Conservation (phyloP, 2,113 vertebrate species). For the Forbesichthys papilliferus region DNA sequence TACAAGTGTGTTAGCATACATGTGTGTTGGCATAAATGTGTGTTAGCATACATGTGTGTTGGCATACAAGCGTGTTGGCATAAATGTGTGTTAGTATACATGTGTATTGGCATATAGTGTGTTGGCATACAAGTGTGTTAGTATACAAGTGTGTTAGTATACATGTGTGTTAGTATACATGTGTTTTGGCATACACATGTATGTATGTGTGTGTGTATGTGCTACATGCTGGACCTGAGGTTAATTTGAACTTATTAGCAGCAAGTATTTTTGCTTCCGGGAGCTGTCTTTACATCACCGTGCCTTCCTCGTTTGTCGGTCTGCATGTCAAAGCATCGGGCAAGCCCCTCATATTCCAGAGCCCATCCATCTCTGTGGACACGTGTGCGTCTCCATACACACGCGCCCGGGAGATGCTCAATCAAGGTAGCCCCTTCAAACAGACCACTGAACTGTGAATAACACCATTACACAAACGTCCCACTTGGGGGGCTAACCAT, state of each 20-base stretch:
- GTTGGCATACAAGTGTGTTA: not conserved
- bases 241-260: constrained; percentile 73
- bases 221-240: constrained; percentile 61
- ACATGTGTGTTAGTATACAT: no score
- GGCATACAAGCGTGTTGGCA: not conserved
- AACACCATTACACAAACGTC: constrained; percentile 72
- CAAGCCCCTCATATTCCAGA: constrained; percentile 62
- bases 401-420: constrained; percentile 56
- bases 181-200: no score
- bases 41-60: not conserved
- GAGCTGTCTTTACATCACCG: constrained; percentile 44
- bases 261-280: constrained; percentile 55
- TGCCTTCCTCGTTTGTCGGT: constrained; percentile 50
- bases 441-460: constrained; percentile 79
- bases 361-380: constrained; percentile 64
- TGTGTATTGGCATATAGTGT: not conserved
- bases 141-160: not conserved
- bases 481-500: constrained; percentile 37
- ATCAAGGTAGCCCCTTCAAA: constrained; percentile 77
- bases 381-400: constrained; percentile 29
- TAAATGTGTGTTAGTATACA: not conserved
- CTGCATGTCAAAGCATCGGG: constrained; percentile 42
- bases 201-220: not conserved
- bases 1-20: not conserved
- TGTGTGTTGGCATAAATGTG: constrained; percentile 19